Evolutionary conservation across 2,888 invertebrate genomes (phyloP).

Genomic region (Agrilus cyanescens): DNA sequence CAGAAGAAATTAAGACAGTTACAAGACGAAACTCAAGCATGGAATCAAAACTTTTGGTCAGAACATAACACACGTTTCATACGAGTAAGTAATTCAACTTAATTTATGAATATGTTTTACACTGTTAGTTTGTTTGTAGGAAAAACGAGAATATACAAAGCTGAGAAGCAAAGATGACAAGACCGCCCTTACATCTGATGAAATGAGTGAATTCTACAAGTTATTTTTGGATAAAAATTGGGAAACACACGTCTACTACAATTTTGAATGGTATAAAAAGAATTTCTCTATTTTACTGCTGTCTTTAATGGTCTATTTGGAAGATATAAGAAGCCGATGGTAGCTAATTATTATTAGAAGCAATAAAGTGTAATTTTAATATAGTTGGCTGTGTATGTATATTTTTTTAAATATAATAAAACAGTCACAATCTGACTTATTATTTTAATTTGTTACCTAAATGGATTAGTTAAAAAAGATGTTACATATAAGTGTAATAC

Average conservation of each 20-base stretch:
- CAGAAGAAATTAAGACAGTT: conserved; percentile 52
- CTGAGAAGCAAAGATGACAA: conserved; percentile 29
- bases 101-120: background rate
- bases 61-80: conserved; percentile 67
- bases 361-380: background rate
- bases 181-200: conserved; percentile 57
- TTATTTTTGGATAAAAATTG: conserved; percentile 73
- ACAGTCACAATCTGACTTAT: background rate
- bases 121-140: conserved; percentile 26
- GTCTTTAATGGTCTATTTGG: conserved; percentile 47
- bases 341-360: conserved; percentile 7
- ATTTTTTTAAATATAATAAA: too few species aligned
- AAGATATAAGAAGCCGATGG: conserved; percentile 20
- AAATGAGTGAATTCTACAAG: conserved; percentile 84
- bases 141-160: conserved; percentile 32
- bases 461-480: conserved; percentile 5
- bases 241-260: conserved; percentile 62
- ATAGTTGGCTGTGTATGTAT: background rate
- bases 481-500: conserved; percentile 2
- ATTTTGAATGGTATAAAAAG: conserved; percentile 71
- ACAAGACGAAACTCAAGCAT: conserved; percentile 59
- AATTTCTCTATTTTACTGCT: conserved; percentile 56
- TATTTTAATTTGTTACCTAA: background rate
- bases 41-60: conserved; percentile 80
- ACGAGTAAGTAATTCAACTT: conserved; percentile 39